Percentiles rank a stretch among this genome's conserved stretches.
Conservation (phyloP, 2,113 vertebrate species). For the Thamnophis sirtalis region DNA sequence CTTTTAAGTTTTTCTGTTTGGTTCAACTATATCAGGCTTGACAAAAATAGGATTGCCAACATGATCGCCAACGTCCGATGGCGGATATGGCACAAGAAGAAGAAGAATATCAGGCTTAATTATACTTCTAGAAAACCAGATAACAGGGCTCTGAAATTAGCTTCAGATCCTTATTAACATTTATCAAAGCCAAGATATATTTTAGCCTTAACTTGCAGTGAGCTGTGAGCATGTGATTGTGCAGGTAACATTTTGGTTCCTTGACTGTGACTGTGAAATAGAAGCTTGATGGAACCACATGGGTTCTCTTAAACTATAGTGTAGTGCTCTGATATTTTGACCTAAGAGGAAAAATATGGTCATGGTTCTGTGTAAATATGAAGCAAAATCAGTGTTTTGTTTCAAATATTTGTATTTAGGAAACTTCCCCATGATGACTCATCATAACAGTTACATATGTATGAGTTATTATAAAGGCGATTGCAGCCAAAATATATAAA, state of each 20-base stretch:
- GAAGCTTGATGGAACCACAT: background rate
- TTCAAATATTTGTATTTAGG: background rate
- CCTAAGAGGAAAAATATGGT: background rate
- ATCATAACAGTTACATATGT: background rate
- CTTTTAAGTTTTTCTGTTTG: background rate
- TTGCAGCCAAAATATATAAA: background rate
- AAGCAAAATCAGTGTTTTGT: background rate
- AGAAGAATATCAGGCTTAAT: background rate
- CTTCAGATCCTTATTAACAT: background rate
- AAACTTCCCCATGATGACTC: background rate
- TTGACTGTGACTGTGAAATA: background rate
- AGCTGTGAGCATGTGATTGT: background rate
- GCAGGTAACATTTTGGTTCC: background rate
- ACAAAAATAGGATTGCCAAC: no score
- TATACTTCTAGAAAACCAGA: background rate
- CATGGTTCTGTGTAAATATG: background rate
- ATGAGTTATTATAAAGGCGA: background rate
- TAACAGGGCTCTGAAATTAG: background rate
- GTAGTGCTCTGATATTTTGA: background rate
- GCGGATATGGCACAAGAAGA: no score
- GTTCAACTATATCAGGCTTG: background rate
- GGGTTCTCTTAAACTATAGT: background rate
- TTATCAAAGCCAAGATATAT: background rate
- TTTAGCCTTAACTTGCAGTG: background rate
- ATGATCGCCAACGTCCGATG: no score